phyloP scores from a whole-genome alignment of 2,113 vertebrate genomes.

The Muscicapa adusta region DNA sequence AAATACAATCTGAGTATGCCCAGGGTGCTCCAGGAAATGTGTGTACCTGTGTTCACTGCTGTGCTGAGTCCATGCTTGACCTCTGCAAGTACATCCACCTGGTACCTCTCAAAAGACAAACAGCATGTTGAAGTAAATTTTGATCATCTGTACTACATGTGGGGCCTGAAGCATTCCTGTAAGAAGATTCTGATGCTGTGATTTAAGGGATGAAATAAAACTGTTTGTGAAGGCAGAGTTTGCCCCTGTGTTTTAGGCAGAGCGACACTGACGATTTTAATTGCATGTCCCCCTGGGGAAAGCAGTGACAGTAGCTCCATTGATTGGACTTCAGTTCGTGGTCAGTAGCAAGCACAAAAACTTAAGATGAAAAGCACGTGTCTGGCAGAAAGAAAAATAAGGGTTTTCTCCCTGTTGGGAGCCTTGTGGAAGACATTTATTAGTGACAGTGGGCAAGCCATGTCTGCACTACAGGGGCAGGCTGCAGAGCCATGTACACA shows the following conservation, averaged over 20 bases:
- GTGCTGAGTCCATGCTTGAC: background rate
- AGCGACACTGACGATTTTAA: background rate
- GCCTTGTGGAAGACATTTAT: background rate
- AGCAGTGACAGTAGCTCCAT: background rate
- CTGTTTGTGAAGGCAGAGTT: background rate
- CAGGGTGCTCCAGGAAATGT: background rate
- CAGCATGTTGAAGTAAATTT: background rate
- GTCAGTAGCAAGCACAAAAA: slow-evolving; percentile 3
- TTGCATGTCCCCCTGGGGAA: background rate
- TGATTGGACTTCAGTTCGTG: background rate
- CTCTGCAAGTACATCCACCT: background rate
- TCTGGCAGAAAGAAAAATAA: background rate
- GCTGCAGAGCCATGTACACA: background rate
- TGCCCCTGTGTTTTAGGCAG: background rate
- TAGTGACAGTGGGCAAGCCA: background rate
- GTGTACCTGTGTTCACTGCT: background rate
- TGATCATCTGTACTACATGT: background rate
- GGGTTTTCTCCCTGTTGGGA: background rate
- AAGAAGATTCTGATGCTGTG: background rate
- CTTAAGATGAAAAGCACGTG: background rate
- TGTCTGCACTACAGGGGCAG: background rate
- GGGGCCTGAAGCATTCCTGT: background rate
- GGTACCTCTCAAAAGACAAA: background rate
- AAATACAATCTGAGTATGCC: background rate
- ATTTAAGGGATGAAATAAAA: background rate